These are phyloP conservation scores for Saccostrea echinata DNA, from an alignment of 1,140 invertebrate genomes.

Conservation along the genomic window DNA sequence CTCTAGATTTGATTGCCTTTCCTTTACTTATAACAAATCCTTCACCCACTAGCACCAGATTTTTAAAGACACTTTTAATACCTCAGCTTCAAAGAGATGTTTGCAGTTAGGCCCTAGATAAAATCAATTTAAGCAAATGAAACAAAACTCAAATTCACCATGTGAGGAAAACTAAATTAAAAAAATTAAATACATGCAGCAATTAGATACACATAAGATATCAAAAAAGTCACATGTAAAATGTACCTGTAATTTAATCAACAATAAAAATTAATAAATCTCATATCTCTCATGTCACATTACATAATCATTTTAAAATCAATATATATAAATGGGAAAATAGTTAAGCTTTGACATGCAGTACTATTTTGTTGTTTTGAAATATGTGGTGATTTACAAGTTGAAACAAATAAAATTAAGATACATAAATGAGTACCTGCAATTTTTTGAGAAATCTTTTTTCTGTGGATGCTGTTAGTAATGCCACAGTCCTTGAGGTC, in stretches of 20 bases:
- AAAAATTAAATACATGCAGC: not conserved
- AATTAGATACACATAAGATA: not conserved
- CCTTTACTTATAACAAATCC: not conserved
- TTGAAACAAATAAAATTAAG: not conserved
- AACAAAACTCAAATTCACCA: conserved; percentile 9
- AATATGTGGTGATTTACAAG: not conserved
- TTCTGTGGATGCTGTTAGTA: conserved; percentile 94
- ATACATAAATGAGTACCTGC: conserved; percentile 86
- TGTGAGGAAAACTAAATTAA: conserved; percentile 19
- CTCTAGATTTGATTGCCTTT: not conserved
- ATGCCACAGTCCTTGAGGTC: conserved; percentile 96
- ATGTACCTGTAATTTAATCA: not conserved
- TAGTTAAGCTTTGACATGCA: not conserved
- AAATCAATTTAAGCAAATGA: conserved; percentile 20
- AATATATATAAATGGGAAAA: not conserved
- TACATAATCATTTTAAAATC: not conserved
- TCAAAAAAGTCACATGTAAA: not conserved
- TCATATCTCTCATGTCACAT: not conserved
- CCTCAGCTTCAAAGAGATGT: conserved; percentile 19
- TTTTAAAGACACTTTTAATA: not conserved
- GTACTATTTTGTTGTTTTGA: not conserved
- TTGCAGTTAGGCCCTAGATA: conserved; percentile 27
- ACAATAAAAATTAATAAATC: not conserved
- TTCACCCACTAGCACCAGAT: not conserved
- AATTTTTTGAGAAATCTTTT: conserved; percentile 93